Conservation (phyloP, 1,140 invertebrate species). For the Drosophila azteca region DNA sequence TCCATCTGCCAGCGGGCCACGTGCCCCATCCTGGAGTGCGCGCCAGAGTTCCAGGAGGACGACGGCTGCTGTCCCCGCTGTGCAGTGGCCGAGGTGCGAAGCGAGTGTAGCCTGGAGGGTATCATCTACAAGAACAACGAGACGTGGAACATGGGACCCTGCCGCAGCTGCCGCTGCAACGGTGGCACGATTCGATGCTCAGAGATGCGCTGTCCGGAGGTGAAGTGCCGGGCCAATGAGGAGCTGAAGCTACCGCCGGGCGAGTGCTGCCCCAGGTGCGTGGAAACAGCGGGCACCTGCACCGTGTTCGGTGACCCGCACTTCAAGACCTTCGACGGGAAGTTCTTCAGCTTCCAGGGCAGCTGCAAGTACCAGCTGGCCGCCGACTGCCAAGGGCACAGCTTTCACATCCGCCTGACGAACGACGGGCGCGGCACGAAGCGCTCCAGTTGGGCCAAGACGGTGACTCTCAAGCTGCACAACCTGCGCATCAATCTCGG, state of each 20-base stretch:
- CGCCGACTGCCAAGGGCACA: constrained; percentile 90
- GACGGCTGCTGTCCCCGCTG: constrained; percentile 92
- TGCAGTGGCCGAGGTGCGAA: constrained; percentile 86
- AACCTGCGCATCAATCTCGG: constrained; percentile 92
- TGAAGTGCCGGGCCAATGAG: constrained; percentile 90
- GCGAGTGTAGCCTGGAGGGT: constrained; percentile 87
- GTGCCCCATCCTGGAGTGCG: constrained; percentile 93
- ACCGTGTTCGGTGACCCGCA: constrained; percentile 97
- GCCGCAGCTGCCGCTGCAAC: constrained; percentile 92
- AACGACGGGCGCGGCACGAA: constrained; percentile 92
- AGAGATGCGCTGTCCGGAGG: constrained; percentile 88
- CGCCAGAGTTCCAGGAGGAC: constrained; percentile 87
- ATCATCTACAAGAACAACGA: constrained; percentile 90
- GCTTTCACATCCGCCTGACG: constrained; percentile 94
- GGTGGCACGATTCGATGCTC: constrained; percentile 92
- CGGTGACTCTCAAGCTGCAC: constrained; percentile 91
- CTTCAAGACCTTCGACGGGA: constrained; percentile 96
- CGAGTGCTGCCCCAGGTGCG: constrained; percentile 94
- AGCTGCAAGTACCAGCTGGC: constrained; percentile 95
- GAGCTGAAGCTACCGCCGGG: constrained; percentile 88
- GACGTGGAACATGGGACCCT: constrained; percentile 93
- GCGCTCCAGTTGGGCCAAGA: constrained; percentile 94
- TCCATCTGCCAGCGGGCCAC: constrained; percentile 90
- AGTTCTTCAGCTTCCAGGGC: constrained; percentile 95
- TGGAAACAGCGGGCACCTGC: constrained; percentile 94